Percentiles rank a stretch among this genome's conserved stretches.
Conservation (phyloP, 2,113 vertebrate genomes). For the Tachysurus fulvidraco region DNA sequence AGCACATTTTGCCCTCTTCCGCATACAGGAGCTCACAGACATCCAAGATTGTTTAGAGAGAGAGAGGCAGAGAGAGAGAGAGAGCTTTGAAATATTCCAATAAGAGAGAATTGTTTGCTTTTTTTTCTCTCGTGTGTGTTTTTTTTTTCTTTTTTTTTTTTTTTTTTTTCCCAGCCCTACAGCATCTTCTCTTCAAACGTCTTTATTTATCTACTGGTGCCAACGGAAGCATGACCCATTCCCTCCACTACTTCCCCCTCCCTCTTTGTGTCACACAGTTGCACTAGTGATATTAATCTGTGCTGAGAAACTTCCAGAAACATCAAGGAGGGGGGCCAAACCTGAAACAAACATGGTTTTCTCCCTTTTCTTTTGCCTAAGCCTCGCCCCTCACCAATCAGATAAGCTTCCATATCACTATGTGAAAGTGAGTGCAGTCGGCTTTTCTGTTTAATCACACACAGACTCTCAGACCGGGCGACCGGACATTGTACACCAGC, state of each 20-base stretch:
- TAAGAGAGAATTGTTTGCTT: neutral
- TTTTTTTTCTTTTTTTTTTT: neutral
- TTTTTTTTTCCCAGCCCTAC: neutral
- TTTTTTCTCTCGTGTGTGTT: neutral
- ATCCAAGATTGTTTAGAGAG: neutral
- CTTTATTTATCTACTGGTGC: neutral
- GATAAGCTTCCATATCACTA: conserved; percentile 37
- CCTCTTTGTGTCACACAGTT: neutral
- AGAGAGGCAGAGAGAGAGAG: too few relatives aligned
- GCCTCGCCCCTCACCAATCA: conserved; percentile 42
- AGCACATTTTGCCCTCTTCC: neutral
- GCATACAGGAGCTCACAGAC: neutral
- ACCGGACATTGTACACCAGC: conserved; percentile 1
- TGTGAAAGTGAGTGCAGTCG: too few relatives aligned
- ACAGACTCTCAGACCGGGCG: conserved; percentile 17
- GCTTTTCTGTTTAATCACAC: neutral
- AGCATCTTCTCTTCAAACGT: neutral
- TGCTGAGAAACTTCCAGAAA: neutral
- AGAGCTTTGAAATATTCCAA: neutral
- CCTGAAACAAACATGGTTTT: neutral
- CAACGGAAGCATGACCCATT: neutral
- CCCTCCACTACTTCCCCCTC: too few relatives aligned
- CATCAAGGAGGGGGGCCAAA: neutral
- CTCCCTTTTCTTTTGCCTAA: conserved; percentile 3
- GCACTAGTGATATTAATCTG: neutral